Evolutionary conservation across 1,140 invertebrate genomes (phyloP).

Genomic region (Musca domestica): DNA sequence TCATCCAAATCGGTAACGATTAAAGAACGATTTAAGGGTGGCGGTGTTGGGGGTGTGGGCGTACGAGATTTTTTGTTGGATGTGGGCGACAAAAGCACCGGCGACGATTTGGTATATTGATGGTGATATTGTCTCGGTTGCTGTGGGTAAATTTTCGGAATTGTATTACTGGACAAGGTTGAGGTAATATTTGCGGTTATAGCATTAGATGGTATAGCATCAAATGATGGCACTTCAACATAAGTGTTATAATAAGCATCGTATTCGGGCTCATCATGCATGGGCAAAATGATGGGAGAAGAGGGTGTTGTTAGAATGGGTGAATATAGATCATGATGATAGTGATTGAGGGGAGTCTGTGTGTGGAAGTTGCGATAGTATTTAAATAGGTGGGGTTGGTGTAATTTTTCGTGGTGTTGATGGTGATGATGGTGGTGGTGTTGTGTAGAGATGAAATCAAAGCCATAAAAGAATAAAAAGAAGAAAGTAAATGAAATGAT

Average conservation of each 20-base stretch:
- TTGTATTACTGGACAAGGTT: neutral
- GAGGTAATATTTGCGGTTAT: conserved; percentile 7
- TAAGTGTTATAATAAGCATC: conserved; percentile 47
- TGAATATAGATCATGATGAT: conserved; percentile 21
- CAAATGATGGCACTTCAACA: conserved; percentile 37
- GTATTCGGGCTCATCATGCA: conserved; percentile 33
- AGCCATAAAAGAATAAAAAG: conserved; percentile 1
- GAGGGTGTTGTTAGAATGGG: conserved; percentile 20
- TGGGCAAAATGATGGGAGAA: conserved; percentile 12
- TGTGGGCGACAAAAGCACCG: conserved; percentile 2
- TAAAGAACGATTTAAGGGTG: conserved; percentile 16
- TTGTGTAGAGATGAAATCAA: neutral
- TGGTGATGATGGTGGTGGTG: neutral
- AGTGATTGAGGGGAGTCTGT: conserved; percentile 5
- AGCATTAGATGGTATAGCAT: neutral
- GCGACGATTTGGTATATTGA: conserved; percentile 19
- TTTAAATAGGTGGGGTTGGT: neutral
- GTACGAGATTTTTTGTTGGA: neutral
- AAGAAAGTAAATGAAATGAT: neutral
- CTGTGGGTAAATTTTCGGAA: conserved; percentile 4
- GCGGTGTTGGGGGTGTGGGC: conserved; percentile 4
- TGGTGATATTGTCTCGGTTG: conserved; percentile 10
- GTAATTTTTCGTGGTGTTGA: neutral
- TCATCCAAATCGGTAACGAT: conserved; percentile 15
- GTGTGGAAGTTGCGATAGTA: neutral